Conservation (phyloP, 64 coral and sea anemone species). For the Stichodactyla mertensii region DNA sequence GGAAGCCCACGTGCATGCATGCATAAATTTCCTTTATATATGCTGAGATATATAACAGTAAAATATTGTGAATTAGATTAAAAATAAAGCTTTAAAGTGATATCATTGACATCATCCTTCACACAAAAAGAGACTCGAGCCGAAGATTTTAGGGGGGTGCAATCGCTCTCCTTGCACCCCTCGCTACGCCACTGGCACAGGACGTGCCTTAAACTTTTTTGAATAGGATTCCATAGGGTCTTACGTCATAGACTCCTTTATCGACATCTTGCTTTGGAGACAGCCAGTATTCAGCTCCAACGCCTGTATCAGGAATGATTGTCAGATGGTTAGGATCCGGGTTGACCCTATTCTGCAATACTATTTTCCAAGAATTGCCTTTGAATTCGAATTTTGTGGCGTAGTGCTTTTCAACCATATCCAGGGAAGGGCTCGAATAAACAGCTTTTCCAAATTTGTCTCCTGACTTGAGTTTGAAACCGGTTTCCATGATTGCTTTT, state of each 20-base stretch:
- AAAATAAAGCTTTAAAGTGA: no score
- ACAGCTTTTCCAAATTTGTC: conserved; percentile 23
- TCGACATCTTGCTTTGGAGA: conserved; percentile 44
- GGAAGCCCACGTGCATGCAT: no score
- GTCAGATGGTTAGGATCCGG: conserved; percentile 8
- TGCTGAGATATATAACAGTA: no score
- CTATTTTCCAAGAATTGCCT: conserved; percentile 42
- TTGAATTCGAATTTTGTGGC: conserved; percentile 37
- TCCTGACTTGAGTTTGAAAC: not conserved
- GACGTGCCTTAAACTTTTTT: not conserved
- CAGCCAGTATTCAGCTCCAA: conserved; percentile 50
- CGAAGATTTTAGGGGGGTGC: no score
- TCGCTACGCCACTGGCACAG: not conserved
- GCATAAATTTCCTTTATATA: no score
- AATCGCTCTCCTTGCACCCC: no score
- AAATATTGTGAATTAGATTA: no score
- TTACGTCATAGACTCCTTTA: conserved; percentile 28
- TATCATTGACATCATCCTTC: no score
- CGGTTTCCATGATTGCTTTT: conserved; percentile 18
- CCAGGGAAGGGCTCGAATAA: conserved; percentile 53
- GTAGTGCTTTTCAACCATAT: conserved; percentile 43
- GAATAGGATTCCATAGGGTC: conserved; percentile 49
- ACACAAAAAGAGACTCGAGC: no score
- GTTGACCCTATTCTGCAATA: conserved; percentile 51
- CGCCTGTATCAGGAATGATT: conserved; percentile 28